These are phyloP conservation scores for Rhagonycha fulva DNA, from an alignment of 2,888 invertebrate species.

Conservation along the genomic window DNA sequence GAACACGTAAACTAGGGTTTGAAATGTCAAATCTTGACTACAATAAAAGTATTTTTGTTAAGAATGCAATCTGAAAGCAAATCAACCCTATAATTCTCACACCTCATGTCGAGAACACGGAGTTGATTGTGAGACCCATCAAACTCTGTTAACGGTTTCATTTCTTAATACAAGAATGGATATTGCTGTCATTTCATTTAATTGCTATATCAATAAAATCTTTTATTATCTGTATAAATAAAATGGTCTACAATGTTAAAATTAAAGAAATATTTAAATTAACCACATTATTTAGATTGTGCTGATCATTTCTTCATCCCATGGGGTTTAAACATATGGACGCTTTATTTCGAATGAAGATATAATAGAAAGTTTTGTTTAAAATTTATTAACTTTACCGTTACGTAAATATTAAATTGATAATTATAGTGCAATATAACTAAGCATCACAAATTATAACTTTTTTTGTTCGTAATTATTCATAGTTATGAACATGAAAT, in stretches of 20 bases:
- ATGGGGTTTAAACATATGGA: neutral
- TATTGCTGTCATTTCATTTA: slow-evolving; percentile 11
- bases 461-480: neutral
- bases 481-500: neutral
- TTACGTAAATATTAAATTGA: neutral
- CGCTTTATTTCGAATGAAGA: neutral
- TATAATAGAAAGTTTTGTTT: neutral
- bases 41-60: neutral
- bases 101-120: slow-evolving; percentile 9
- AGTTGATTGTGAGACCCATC: slow-evolving; percentile 15
- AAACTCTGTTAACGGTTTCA: slow-evolving; percentile 17
- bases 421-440: neutral
- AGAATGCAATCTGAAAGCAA: slow-evolving; percentile 10
- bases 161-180: slow-evolving; percentile 6
- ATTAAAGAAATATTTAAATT: neutral
- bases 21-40: neutral
- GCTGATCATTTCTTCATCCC: neutral
- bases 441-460: neutral
- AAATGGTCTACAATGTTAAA: neutral
- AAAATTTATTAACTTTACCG: neutral
- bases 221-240: slow-evolving; percentile 19
- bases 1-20: neutral
- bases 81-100: slow-evolving; percentile 10
- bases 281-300: neutral
- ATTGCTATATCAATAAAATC: slow-evolving; percentile 23